These are phyloP conservation scores for Heteromurus nitidus DNA, from an alignment of 2,888 invertebrate species.

Conservation along the genomic window DNA sequence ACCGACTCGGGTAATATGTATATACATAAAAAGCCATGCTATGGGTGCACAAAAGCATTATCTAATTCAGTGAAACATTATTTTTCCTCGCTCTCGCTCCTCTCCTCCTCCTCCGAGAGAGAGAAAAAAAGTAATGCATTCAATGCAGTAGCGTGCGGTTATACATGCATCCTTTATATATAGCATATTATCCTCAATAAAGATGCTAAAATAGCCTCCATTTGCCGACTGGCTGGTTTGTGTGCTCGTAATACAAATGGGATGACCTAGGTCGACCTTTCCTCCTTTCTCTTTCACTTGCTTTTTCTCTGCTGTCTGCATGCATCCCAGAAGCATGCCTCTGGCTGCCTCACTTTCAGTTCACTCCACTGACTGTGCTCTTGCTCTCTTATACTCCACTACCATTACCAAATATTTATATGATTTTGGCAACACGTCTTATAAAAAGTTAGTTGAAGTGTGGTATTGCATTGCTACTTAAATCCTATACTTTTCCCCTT, in stretches of 20 bases:
- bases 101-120: too few relatives aligned
- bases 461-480: slow-evolving; percentile 35
- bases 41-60: too few relatives aligned
- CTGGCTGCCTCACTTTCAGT: slow-evolving; percentile 47
- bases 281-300: slow-evolving; percentile 66
- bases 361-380: slow-evolving; percentile 16
- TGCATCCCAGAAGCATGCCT: slow-evolving; percentile 32
- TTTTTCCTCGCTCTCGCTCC: slow-evolving; percentile 36
- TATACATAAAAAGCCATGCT: too few relatives aligned
- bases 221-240: slow-evolving; percentile 69
- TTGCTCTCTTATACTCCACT: background rate
- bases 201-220: slow-evolving; percentile 70
- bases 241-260: slow-evolving; percentile 72
- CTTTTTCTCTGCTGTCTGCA: slow-evolving; percentile 43
- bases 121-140: slow-evolving; percentile 52
- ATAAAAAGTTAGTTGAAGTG: background rate
- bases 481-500: slow-evolving; percentile 33
- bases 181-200: slow-evolving; percentile 66
- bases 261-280: slow-evolving; percentile 70
- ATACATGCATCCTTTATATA: slow-evolving; percentile 16
- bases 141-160: slow-evolving; percentile 27
- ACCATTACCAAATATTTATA: slow-evolving; percentile 64
- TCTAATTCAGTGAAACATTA: slow-evolving; percentile 1
- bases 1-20: background rate
- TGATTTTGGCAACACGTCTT: slow-evolving; percentile 31